phyloP scores from a whole-genome alignment of 2,113 vertebrate genomes.

The Brachyistius frenatus region DNA sequence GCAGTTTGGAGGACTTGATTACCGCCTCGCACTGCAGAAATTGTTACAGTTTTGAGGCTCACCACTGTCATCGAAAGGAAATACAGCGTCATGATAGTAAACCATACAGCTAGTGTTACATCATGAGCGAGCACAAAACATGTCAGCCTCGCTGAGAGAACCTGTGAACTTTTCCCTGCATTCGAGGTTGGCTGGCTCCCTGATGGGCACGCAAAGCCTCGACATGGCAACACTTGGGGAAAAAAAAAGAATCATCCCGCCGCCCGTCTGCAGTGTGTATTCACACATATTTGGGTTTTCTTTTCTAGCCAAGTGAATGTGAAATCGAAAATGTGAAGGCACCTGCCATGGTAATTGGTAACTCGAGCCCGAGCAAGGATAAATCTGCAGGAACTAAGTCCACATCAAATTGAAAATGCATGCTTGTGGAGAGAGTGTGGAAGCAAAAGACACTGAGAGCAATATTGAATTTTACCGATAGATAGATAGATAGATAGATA shows the following conservation, averaged over 20 bases:
- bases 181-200: constrained; percentile 18
- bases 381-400: constrained; percentile 69
- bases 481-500: background rate
- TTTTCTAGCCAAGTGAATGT: constrained; percentile 58
- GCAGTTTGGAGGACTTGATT: constrained; percentile 60
- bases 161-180: background rate
- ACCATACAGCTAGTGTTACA: background rate
- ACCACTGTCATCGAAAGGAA: constrained; percentile 1
- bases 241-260: background rate
- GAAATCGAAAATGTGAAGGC: constrained; percentile 58
- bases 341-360: constrained; percentile 54
- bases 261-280: constrained; percentile 19
- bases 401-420: constrained; percentile 61
- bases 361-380: constrained; percentile 33
- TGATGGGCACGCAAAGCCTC: constrained; percentile 4
- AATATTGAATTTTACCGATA: background rate
- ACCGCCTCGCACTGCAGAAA: constrained; percentile 23
- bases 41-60: constrained; percentile 26
- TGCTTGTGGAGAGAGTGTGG: constrained; percentile 31
- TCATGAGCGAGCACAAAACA: constrained; percentile 1
- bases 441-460: constrained; percentile 19
- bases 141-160: background rate
- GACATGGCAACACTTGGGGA: background rate
- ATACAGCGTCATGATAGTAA: background rate
- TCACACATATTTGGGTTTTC: constrained; percentile 52